These are phyloP conservation scores for Andrena bicolor DNA, from an alignment of 2,888 invertebrate genomes.

Conservation along the genomic window DNA sequence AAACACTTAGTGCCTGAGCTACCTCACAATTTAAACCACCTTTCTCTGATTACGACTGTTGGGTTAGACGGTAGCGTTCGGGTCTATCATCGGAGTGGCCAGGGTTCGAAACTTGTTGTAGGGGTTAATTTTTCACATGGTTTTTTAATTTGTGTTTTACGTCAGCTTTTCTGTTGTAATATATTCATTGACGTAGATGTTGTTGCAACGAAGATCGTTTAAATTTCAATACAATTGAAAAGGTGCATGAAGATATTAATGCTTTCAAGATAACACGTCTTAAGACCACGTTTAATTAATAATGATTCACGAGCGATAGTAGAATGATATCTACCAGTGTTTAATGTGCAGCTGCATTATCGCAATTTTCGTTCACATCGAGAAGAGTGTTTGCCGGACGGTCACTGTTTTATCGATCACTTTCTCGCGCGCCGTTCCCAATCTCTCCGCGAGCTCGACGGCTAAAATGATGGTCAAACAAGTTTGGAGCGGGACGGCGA, in stretches of 20 bases:
- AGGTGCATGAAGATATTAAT: too few relatives aligned
- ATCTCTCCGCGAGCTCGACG: neutral
- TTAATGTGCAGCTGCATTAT: constrained; percentile 14
- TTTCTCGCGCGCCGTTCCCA: neutral
- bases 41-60: too few relatives aligned
- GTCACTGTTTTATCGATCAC: constrained; percentile 17
- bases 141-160: neutral
- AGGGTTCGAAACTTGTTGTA: too few relatives aligned
- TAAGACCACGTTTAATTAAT: neutral
- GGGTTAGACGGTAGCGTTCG: too few relatives aligned
- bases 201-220: too few relatives aligned
- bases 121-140: neutral
- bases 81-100: too few relatives aligned
- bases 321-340: neutral
- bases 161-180: too few relatives aligned
- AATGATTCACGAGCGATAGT: neutral
- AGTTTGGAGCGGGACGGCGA: neutral
- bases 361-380: neutral
- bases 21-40: too few relatives aligned
- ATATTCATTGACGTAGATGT: too few relatives aligned
- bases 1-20: too few relatives aligned
- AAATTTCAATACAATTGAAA: too few relatives aligned
- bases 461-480: constrained; percentile 20
- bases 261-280: neutral
- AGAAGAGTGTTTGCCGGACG: neutral